Percentiles rank a stretch among this genome's conserved stretches.
Evolutionary conservation across 2,888 invertebrate genomes (phyloP).

Genomic region (Allophyes oxyacanthae): DNA sequence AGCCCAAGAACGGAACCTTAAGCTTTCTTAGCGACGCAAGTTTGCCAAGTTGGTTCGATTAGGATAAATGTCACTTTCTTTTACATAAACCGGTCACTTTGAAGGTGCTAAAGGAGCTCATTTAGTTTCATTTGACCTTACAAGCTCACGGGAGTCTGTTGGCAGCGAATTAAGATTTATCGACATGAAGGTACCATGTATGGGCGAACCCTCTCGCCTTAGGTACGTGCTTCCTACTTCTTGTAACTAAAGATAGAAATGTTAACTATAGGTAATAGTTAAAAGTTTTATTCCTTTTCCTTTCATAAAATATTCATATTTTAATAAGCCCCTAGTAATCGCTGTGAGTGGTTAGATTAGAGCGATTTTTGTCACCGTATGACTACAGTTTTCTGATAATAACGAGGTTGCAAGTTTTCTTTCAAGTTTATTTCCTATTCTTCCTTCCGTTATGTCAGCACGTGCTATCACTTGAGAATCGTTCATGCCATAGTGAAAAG

Average conservation of each 20-base stretch:
- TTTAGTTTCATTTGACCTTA: constrained; percentile 78
- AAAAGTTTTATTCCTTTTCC: no score
- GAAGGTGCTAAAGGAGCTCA: constrained; percentile 69
- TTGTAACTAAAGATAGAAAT: constrained; percentile 15
- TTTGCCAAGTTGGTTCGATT: constrained; percentile 58
- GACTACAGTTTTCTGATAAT: no score
- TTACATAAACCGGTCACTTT: constrained; percentile 80
- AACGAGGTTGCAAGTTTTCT: no score
- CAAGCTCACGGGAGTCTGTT: constrained; percentile 58
- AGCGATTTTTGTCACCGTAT: no score
- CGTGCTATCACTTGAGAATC: no score
- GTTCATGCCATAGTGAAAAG: no score
- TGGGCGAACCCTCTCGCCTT: constrained; percentile 9
- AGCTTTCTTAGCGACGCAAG: constrained; percentile 21
- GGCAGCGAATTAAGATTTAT: constrained; percentile 68
- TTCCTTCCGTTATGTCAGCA: no score
- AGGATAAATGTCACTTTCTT: constrained; percentile 78
- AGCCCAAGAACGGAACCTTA: constrained; percentile 30
- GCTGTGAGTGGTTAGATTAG: no score
- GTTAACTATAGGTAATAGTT: background rate
- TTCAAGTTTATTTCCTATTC: no score
- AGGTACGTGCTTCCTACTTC: constrained; percentile 4
- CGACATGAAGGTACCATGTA: constrained; percentile 45
- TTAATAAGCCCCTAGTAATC: no score
- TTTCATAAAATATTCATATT: no score